A percentile compares a stretch with the other conserved stretches of the same genome.
Conservation (phyloP, 35 echinoderm and acorn worm species). For the Acanthaster planci region DNA sequence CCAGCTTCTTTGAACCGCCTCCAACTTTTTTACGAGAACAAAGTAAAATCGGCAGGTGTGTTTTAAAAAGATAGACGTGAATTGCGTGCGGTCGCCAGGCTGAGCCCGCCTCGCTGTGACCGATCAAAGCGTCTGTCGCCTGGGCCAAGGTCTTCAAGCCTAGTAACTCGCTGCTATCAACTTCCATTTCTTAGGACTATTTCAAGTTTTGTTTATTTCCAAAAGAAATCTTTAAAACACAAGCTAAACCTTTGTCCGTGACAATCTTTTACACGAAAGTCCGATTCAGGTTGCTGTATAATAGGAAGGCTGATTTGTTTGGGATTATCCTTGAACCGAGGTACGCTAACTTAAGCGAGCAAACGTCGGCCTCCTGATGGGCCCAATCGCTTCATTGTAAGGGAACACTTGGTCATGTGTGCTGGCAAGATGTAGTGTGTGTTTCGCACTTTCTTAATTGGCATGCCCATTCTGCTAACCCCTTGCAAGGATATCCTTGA, state of each 20-base stretch:
- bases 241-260: not conserved
- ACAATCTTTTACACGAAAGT: not conserved
- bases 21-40: constrained; percentile 9
- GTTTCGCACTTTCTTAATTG: constrained; percentile 26
- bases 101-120: not conserved
- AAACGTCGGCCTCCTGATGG: not conserved
- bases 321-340: constrained; percentile 6
- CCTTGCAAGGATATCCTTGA: not conserved
- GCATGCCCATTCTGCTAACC: not conserved
- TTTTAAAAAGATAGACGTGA: not conserved
- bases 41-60: constrained; percentile 17
- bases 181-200: not conserved
- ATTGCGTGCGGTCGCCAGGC: not conserved
- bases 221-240: constrained; percentile 4
- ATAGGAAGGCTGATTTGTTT: not conserved
- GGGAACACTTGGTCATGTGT: not conserved
- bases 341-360: not conserved
- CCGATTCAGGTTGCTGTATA: not conserved
- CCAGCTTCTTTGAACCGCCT: not conserved
- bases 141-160: not conserved
- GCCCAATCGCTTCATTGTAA: constrained; percentile 1
- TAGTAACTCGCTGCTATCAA: not conserved
- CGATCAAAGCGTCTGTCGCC: constrained; percentile 9
- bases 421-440: not conserved
- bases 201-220: not conserved